Evolutionary conservation across 2,797 vertebrate genomes (phyloP), one percentile per base, ranked within the genome.

Genomic region (Etheostoma nigrum): DNA sequence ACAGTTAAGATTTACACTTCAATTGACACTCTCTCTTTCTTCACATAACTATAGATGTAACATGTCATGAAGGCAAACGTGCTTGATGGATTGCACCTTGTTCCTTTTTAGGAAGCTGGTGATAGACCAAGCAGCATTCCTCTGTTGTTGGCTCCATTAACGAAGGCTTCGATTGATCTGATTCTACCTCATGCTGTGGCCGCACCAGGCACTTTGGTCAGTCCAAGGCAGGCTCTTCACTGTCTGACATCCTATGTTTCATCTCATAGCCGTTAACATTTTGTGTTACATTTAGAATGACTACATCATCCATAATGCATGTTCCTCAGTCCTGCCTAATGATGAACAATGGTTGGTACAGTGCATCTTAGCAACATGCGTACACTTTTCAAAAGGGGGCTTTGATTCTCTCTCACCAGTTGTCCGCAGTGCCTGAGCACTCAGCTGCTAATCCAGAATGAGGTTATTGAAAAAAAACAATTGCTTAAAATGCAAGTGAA

Each of bases 201-300:
- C 91, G 58, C 93, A 92, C 92, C 85, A 72, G 89, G 91, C 81
- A 68, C n/a, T 82, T 73, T 87, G 91, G 90, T 93, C 89, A 90
- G 88, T 49, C 21, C n/a, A 53, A 68, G 33, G 45, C 78, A 55
- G 63, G 60, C 66, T 76, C 77, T 82, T 71, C 75, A 53, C 83
- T 53, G 68, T 75, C 85, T 88, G 61, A 59, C 81, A 67, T 74
- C 30, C 60, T 16, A 6, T 57, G 91, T 90, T 91, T 92, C 80
- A 92, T 91, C 85, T 76, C 23, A 21, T 61, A 86, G 87, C 67
- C 78, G 78, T 85, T 69, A 75, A 72, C 82, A 81, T 76, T 86
- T 89, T 72, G 84, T 76, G 59, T 66, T 73, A 72, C 44, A 53
- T 81, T 68, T 72, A 59, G 55, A 72, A 66, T 64, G 57, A 80